Base-by-base conservation (phyloP, 2,797 vertebrate genomes). In the Eulemur mongoz region DNA sequence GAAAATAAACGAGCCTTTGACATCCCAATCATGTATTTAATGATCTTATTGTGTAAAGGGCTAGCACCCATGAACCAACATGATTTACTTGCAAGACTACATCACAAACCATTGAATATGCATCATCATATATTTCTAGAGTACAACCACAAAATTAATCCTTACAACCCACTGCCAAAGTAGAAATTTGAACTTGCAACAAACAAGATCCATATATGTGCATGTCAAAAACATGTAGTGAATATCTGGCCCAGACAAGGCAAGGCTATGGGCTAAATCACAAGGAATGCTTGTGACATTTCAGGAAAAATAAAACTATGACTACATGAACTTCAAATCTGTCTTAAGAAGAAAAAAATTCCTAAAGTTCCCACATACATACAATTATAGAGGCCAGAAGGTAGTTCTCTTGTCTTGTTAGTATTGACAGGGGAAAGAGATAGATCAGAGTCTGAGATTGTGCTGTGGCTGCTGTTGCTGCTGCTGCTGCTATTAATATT, bases 21-120 rank as follows among this genome's bases (percentile, higher is more conserved):
- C 73, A 96, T 12, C 89, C 95, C 54, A 65, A 50, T 79, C 72
- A 93, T 40, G 27, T 92, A 69, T 83, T 95, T 94, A 96, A 97
- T 18, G 20, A 89, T 87, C 65, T 59, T 22, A 35, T 23, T 89
- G 20, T 73, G 2, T 73, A 94, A 95, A 96, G 32, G 13, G n/a
- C 92, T 94, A 32, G 32, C n/a, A 72, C 76, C 40, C 52, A 73
- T 70, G 82, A 91, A 73, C 88, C 30, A 93, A 69, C 92, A 93
- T 63, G 85, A 93, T 70, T 96, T 70, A 57, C 14, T 88, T 95
- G 40, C 6, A 73, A 85, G 18, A 78, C 25, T 48, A 23, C 25
- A 65, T 87, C 79, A 82, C n/a, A 92, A 88, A 97, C 43, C 12
- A 67, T 22, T 89, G 4, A 87, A 89, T 83, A 93, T 76, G 35